Evolutionary conservation across 2,797 vertebrate genomes (phyloP).

Genomic region (Myripristis murdjan): DNA sequence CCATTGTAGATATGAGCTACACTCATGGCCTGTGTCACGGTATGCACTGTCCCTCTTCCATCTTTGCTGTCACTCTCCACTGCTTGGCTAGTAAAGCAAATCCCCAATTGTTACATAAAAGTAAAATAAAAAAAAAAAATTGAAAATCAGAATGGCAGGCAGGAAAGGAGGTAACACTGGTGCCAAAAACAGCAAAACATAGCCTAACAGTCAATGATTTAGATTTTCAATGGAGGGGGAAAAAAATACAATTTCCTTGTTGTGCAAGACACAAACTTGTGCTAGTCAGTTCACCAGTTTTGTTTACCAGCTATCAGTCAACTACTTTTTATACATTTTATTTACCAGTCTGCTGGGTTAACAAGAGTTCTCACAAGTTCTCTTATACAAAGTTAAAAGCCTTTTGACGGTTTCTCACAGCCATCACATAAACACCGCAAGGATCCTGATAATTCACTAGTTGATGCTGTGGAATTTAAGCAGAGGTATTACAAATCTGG

Average conservation of each 20-base stretch:
- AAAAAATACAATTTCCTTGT: not conserved
- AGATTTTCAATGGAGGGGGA: not conserved
- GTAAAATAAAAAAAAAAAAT: slow-evolving; percentile 13
- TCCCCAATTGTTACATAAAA: slow-evolving; percentile 13
- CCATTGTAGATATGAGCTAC: slow-evolving; percentile 76
- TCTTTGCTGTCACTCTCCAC: slow-evolving; percentile 68
- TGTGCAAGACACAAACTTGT: not conserved
- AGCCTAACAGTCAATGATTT: not conserved
- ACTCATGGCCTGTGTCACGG: slow-evolving; percentile 70
- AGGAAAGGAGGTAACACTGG: not conserved
- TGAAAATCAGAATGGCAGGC: slow-evolving; percentile 7
- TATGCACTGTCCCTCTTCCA: slow-evolving; percentile 64
- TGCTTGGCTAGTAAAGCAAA: slow-evolving; percentile 61
- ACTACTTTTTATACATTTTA: too few relatives aligned
- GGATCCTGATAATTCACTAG: not conserved
- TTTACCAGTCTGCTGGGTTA: slow-evolving; percentile 13
- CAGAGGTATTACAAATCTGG: not conserved
- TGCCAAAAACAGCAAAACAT: not conserved
- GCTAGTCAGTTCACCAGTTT: slow-evolving; percentile 15
- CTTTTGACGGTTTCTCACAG: slow-evolving; percentile 6
- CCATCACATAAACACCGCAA: not conserved
- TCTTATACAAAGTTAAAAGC: slow-evolving; percentile 24
- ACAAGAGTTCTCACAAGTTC: slow-evolving; percentile 5
- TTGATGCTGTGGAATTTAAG: not conserved
- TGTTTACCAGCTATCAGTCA: slow-evolving; percentile 22